Conservation (phyloP, 2,888 invertebrate genomes). For the Volucella inflata region DNA sequence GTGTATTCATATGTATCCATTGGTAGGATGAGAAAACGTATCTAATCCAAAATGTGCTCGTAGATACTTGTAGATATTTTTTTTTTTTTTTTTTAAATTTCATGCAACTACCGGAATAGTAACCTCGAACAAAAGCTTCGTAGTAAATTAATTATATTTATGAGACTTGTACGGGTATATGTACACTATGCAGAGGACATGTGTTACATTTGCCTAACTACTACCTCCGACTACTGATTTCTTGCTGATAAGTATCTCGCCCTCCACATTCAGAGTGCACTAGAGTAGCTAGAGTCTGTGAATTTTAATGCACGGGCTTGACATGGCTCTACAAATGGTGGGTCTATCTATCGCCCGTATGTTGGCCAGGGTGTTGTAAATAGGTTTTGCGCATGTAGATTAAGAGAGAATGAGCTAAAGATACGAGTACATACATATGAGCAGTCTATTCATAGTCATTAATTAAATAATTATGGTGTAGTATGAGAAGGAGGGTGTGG, state of each 20-base stretch:
- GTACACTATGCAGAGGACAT: slow-evolving; percentile 33
- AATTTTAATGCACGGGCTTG: slow-evolving; percentile 35
- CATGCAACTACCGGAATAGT: slow-evolving; percentile 36
- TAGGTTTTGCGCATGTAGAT: slow-evolving; percentile 48
- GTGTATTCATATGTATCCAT: slow-evolving; percentile 23
- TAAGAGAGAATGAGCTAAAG: slow-evolving; percentile 52
- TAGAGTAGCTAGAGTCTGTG: not conserved
- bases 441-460: slow-evolving; percentile 22
- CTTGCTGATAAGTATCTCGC: slow-evolving; percentile 50
- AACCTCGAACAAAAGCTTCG: slow-evolving; percentile 22
- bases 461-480: slow-evolving; percentile 70
- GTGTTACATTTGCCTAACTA: slow-evolving; percentile 29
- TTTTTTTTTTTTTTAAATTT: slow-evolving; percentile 29
- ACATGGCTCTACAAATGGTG: slow-evolving; percentile 51
- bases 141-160: slow-evolving; percentile 52
- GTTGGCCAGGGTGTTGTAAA: slow-evolving; percentile 30
- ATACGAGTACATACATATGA: slow-evolving; percentile 28
- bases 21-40: not conserved
- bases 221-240: slow-evolving; percentile 38
- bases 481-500: slow-evolving; percentile 54
- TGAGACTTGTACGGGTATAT: slow-evolving; percentile 23
- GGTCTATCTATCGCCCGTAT: slow-evolving; percentile 26
- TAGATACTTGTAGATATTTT: too few relatives aligned
- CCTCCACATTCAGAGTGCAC: slow-evolving; percentile 28
- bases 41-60: slow-evolving; percentile 12